Conservation (phyloP, 2,113 vertebrate species). For the Cavia porcellus region DNA sequence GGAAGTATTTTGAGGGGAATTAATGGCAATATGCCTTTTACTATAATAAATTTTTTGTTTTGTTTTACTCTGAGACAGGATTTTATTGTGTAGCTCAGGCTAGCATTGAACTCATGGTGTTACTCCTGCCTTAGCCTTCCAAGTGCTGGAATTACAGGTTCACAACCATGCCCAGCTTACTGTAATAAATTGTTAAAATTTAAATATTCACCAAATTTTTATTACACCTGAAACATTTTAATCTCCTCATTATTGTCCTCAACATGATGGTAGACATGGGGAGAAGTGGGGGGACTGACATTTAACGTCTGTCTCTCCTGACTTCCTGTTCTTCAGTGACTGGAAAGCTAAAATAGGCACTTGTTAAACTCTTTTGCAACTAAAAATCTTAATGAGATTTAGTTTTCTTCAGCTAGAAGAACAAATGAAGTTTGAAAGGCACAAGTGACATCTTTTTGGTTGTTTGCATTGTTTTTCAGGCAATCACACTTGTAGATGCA, state of each 20-base stretch:
- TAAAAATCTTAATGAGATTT: not conserved
- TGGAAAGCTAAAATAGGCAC: not conserved
- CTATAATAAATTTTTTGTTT: not conserved
- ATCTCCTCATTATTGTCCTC: not conserved
- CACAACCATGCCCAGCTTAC: too few relatives aligned
- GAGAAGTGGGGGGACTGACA: not conserved
- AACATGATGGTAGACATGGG: not conserved
- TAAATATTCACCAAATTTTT: not conserved
- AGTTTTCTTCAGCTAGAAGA: not conserved
- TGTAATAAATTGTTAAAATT: not conserved
- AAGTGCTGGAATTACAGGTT: too few relatives aligned
- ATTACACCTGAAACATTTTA: not conserved
- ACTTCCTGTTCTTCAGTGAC: not conserved
- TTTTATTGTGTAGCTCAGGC: too few relatives aligned
- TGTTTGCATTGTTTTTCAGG: not conserved
- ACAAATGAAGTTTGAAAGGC: slow-evolving; percentile 22
- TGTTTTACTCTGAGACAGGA: too few relatives aligned
- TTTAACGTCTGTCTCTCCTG: not conserved
- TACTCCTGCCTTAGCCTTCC: too few relatives aligned
- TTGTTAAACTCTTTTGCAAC: not conserved
- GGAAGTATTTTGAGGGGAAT: not conserved
- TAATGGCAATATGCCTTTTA: not conserved
- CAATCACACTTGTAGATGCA: not conserved
- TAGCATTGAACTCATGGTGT: too few relatives aligned
- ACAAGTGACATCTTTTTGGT: not conserved